Evolutionary conservation across 2,113 vertebrate species (phyloP).

Genomic region (Pelusios castaneus): DNA sequence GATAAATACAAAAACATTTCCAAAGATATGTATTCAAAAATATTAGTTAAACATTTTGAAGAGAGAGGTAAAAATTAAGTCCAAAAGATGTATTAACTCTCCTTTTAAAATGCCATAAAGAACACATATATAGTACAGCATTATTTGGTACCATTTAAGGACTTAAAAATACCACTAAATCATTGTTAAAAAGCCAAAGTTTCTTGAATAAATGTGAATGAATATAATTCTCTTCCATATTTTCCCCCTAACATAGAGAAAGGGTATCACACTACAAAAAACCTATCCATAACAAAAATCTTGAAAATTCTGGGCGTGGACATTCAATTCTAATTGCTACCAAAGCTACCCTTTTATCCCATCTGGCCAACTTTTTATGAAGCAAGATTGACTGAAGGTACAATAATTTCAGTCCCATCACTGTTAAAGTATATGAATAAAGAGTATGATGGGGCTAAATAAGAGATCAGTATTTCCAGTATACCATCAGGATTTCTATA

Average conservation of each 20-base stretch:
- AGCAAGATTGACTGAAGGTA: neutral
- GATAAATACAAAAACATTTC: neutral
- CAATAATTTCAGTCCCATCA: neutral
- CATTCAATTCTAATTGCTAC: neutral
- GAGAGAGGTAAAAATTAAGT: neutral
- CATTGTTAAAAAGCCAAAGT: conserved; percentile 1
- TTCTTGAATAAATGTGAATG: neutral
- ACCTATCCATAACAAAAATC: too few species aligned
- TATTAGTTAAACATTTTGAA: neutral
- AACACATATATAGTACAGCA: neutral
- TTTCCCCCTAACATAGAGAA: neutral
- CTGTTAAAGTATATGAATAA: neutral
- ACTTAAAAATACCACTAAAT: neutral
- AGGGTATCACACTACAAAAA: neutral
- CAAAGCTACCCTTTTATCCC: neutral
- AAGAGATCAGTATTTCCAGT: neutral
- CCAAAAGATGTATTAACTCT: neutral
- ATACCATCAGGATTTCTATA: neutral
- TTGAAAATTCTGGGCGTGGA: too few species aligned
- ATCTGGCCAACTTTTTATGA: neutral
- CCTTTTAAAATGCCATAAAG: neutral
- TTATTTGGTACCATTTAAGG: neutral
- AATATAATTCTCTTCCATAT: neutral
- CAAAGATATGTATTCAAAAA: neutral
- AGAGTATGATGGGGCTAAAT: neutral